A percentile compares a stretch with the other conserved stretches of the same genome.
phyloP scores from a whole-genome alignment of 2,797 vertebrate genomes.

The Pangasius mekongensis region DNA sequence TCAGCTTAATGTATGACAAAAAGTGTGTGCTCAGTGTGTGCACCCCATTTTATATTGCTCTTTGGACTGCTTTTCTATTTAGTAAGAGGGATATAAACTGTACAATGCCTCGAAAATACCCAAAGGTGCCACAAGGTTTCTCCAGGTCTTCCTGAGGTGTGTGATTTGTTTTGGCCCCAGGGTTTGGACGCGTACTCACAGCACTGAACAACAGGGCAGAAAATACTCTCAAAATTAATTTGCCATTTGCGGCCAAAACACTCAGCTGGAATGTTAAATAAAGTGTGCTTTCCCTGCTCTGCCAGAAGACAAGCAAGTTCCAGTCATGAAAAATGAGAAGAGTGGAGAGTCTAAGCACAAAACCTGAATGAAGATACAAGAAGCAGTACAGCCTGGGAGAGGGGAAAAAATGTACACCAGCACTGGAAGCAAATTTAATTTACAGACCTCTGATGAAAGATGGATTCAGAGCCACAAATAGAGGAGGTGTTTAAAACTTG shows the following conservation, averaged over 20 bases:
- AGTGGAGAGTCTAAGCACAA: conserved; percentile 33
- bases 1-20: not conserved
- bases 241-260: conserved; percentile 55
- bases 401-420: not conserved
- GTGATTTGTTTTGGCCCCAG: conserved; percentile 52
- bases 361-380: conserved; percentile 9
- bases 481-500: conserved; percentile 12
- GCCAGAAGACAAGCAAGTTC: not conserved
- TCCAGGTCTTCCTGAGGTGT: conserved; percentile 36
- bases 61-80: not conserved
- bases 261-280: conserved; percentile 48
- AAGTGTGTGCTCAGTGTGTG: not conserved
- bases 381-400: not conserved
- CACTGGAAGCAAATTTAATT: conserved; percentile 32
- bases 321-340: conserved; percentile 35
- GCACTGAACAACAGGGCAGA: conserved; percentile 39
- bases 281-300: conserved; percentile 43
- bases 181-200: conserved; percentile 20
- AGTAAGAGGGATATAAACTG: conserved; percentile 1
- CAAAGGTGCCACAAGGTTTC: conserved; percentile 31
- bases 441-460: conserved; percentile 24
- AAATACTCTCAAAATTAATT: conserved; percentile 54
- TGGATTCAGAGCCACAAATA: conserved; percentile 8
- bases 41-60: conserved; percentile 4
- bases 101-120: not conserved